These are phyloP conservation scores for Caretta caretta DNA, from an alignment of 2,113 vertebrate genomes.

Conservation along the genomic window DNA sequence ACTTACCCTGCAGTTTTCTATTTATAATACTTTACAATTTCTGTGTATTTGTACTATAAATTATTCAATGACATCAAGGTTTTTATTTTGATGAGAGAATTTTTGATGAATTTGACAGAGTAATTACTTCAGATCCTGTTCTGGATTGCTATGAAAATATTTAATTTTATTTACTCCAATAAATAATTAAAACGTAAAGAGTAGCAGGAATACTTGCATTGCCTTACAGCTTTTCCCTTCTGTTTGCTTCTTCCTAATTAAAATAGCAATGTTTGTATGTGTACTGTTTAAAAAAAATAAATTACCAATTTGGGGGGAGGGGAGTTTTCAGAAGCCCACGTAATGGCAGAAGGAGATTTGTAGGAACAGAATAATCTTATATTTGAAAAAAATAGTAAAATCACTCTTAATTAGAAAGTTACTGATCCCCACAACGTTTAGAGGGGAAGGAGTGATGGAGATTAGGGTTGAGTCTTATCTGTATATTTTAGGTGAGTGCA, in stretches of 20 bases:
- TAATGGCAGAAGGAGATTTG: slow-evolving; percentile 20
- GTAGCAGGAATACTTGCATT: slow-evolving; percentile 70
- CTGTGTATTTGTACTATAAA: slow-evolving; percentile 87
- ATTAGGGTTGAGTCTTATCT: background rate
- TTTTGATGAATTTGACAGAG: slow-evolving; percentile 90
- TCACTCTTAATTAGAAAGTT: slow-evolving; percentile 14
- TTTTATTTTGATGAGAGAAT: slow-evolving; percentile 90
- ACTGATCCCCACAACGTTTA: background rate
- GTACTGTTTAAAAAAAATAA: slow-evolving; percentile 78
- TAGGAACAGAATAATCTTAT: slow-evolving; percentile 30
- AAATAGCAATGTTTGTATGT: slow-evolving; percentile 81
- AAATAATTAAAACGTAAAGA: slow-evolving; percentile 85
- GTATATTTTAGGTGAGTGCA: background rate
- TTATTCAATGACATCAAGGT: slow-evolving; percentile 87
- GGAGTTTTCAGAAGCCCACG: slow-evolving; percentile 5
- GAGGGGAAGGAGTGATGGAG: background rate
- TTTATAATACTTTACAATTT: slow-evolving; percentile 87
- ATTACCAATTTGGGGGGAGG: slow-evolving; percentile 56
- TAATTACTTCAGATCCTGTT: slow-evolving; percentile 89
- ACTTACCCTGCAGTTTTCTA: slow-evolving; percentile 86
- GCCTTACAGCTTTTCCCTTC: slow-evolving; percentile 80
- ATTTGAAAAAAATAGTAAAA: slow-evolving; percentile 4
- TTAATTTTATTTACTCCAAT: slow-evolving; percentile 90
- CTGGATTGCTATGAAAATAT: slow-evolving; percentile 85
- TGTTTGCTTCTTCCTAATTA: slow-evolving; percentile 86